These are phyloP conservation scores for Pimephales promelas DNA, from an alignment of 2,113 vertebrate genomes.

Conservation along the genomic window DNA sequence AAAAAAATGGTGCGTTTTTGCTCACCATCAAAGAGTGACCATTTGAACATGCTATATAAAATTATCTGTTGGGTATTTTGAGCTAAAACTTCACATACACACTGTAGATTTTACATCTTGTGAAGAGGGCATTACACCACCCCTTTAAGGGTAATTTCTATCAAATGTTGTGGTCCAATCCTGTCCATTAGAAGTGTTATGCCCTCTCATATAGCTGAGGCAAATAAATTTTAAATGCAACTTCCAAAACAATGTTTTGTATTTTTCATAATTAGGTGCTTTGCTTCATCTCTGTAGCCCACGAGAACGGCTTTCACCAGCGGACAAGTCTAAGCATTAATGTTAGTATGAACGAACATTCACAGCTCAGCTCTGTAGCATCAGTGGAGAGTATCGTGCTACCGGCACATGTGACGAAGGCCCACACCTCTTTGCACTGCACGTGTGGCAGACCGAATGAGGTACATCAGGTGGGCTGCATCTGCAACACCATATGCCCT, in stretches of 20 bases:
- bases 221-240: slow-evolving; percentile 2
- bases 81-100: too few relatives aligned
- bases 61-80: too few relatives aligned
- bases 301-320: not conserved
- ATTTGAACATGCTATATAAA: too few relatives aligned
- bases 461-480: slow-evolving; percentile 69
- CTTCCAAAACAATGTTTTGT: not conserved
- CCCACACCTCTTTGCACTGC: not conserved
- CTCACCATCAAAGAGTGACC: too few relatives aligned
- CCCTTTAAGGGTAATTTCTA: not conserved
- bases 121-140: too few relatives aligned
- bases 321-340: not conserved
- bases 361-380: slow-evolving; percentile 1
- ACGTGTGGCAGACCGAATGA: slow-evolving; percentile 3
- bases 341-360: not conserved
- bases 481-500: slow-evolving; percentile 29
- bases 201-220: not conserved
- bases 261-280: not conserved
- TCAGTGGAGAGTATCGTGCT: not conserved
- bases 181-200: not conserved
- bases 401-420: not conserved
- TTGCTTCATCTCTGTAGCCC: not conserved
- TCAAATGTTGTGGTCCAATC: not conserved
- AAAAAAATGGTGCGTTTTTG: too few relatives aligned
- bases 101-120: too few relatives aligned